Evolutionary conservation across 2,888 invertebrate genomes (phyloP), one percentile per base, ranked within the genome.

Genomic region (Myopa testacea): DNA sequence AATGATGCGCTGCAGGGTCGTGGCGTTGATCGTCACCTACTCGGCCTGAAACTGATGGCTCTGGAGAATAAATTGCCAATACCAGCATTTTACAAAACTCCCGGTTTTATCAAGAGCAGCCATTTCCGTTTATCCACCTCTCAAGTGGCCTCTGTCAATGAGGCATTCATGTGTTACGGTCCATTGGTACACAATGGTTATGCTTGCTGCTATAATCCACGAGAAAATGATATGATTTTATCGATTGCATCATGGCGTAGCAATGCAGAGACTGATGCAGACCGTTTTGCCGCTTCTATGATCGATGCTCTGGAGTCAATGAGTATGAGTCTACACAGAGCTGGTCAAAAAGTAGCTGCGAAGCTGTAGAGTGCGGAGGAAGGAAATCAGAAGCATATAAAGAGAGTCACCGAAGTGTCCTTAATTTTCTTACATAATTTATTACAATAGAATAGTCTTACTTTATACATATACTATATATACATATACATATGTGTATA

Each of bases 141-240:
- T 8, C 89, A 96, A 94, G 97, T 98, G 75, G 95, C 97, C 45
- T 94, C 95, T 7, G 92, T 93, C 84, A 93, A 94, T 87, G 93
- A 94, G 81, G 94, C 94, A 3, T 95, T 96, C 86, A 96, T 98
- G 95, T 94, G 95, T 85, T 98, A 96, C 88, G 98, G 96, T 0
- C 97, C 98, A 0, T 91, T 95, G 14, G 94, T 94, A 8, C 90
- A 92, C 0, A 93, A 98, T 88, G 98, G 98, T 37, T 98, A 98
- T 89, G 97, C 95, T 8, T 94, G 96, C 83, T 98, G 98, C 90
- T 98, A 99, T 90, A 98, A 98, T 90, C 98, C 98, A 7, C 92
- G 96, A 70, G 90, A 91, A 71, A 89, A 92, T 52, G 92, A 94
- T 85, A 93, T 98, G 38, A 93, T 94, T 86, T 93, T 96, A 85